Conservation (phyloP, 2,888 invertebrate species). For the Zele albiditarsus region DNA sequence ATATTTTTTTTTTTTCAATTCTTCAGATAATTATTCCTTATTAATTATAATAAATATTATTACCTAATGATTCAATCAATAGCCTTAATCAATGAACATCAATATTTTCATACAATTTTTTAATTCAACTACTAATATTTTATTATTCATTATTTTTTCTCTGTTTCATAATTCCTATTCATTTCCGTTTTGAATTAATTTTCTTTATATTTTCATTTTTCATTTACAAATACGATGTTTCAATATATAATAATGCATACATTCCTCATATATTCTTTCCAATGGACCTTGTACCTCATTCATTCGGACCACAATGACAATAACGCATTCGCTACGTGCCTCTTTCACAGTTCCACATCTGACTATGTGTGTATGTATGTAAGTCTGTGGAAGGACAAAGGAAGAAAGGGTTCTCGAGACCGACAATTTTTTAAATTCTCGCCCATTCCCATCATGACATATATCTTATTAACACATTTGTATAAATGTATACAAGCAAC, state of each 20-base stretch:
- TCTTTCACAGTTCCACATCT: background rate
- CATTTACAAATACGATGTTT: background rate
- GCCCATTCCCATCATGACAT: constrained; percentile 8
- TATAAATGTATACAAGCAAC: constrained; percentile 8
- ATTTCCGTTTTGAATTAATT: background rate
- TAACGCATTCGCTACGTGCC: constrained; percentile 6
- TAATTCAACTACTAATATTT: background rate
- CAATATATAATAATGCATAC: constrained; percentile 23
- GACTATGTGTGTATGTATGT: background rate
- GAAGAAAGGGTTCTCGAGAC: constrained; percentile 20
- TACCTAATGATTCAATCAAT: background rate
- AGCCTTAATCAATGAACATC: background rate
- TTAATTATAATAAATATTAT: background rate
- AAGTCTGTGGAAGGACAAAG: constrained; percentile 34
- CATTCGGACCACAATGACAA: background rate
- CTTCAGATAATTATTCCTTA: too few species aligned
- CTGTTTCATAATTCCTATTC: background rate
- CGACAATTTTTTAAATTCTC: constrained; percentile 28
- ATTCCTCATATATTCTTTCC: constrained; percentile 12
- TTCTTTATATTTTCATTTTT: background rate
- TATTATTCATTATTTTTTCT: too few species aligned
- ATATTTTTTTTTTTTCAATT: too few species aligned
- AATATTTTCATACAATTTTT: background rate
- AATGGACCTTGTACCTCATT: constrained; percentile 39
- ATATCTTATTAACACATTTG: constrained; percentile 14